Conservation (phyloP, 2,888 invertebrate genomes). For the Cheilosia urbana region DNA sequence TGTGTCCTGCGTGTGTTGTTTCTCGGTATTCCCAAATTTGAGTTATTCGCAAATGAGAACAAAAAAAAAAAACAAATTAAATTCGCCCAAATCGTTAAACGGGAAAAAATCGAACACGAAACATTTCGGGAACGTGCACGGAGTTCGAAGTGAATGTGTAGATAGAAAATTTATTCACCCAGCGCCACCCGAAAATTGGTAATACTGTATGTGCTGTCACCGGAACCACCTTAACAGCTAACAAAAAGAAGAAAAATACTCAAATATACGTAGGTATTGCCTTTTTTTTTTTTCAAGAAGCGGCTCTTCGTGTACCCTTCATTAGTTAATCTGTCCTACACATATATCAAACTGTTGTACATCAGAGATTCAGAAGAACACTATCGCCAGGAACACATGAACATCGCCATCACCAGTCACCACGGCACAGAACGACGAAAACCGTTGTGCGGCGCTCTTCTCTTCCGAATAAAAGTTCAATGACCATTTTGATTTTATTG, state of each 20-base stretch:
- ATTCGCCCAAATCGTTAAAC: slow-evolving; percentile 21
- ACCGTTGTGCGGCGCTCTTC: slow-evolving; percentile 25
- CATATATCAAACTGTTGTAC: slow-evolving; percentile 42
- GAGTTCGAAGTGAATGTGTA: slow-evolving; percentile 65
- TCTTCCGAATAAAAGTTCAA: slow-evolving; percentile 70
- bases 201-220: slow-evolving; percentile 35
- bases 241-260: slow-evolving; percentile 26
- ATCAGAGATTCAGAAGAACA: slow-evolving; percentile 2
- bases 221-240: slow-evolving; percentile 66
- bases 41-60: slow-evolving; percentile 54
- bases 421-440: slow-evolving; percentile 18
- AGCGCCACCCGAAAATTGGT: slow-evolving; percentile 29
- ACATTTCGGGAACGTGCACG: slow-evolving; percentile 56
- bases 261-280: slow-evolving; percentile 39
- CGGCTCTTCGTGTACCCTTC: slow-evolving; percentile 24
- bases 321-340: slow-evolving; percentile 38
- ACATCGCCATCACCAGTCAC: background rate
- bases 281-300: slow-evolving; percentile 14
- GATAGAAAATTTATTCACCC: slow-evolving; percentile 46
- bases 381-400: background rate
- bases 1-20: slow-evolving; percentile 51
- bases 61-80: background rate
- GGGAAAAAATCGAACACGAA: slow-evolving; percentile 35
- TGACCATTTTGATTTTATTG: slow-evolving; percentile 75
- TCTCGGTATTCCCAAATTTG: slow-evolving; percentile 54